Evolutionary conservation across 2,797 vertebrate species (phyloP), one percentile per base, ranked within the genome.

Genomic region (Microtus obscurus): DNA sequence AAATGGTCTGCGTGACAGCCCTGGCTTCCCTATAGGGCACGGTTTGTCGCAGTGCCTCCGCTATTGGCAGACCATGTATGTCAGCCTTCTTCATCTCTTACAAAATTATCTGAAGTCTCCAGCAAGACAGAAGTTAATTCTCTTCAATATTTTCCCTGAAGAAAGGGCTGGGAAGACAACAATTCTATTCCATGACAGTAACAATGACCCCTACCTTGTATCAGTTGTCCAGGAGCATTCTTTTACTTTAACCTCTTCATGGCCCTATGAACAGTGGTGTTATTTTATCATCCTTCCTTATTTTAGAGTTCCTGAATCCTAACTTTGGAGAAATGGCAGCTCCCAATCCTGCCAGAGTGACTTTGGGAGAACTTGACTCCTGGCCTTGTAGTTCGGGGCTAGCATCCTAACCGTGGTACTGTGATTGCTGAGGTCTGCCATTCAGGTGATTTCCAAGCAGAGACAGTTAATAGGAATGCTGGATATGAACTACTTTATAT

Each of bases 31-130:
- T 76, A 7, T 11, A 11, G 9, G n/a, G n/a, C 43, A 1, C 31
- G 34, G 96, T 99, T 98, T 29, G 97, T 98, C 11, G 96, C 98
- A 13, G 97, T 98, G 92, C 98, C 59, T 99, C 98, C n/a, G 98
- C 98, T 3, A 97, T 98, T 98, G 99, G 98, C 98, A 97, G 94
- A 45, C 89, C 86, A 34, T 76, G 0, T 0, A 0, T 25, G 25
- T 40, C 53, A 21, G 40, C 43, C 63, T 40, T 34, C 59, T 83
- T 91, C 87, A 3, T 51, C 51, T 89, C n/a, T 61, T 40, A 10
- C 51, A 81, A 51, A 81, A 51, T 91, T 83, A 80, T 85, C 83
- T 43, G 65, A 82, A 29, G 7, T 88, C 85, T 65, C 37, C 37
- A 78, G 69, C 48, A 87, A 94, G 80, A 69, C 25, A 63, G 74